Conservation (phyloP, 2,888 invertebrate species). For the Serripes groenlandicus region DNA sequence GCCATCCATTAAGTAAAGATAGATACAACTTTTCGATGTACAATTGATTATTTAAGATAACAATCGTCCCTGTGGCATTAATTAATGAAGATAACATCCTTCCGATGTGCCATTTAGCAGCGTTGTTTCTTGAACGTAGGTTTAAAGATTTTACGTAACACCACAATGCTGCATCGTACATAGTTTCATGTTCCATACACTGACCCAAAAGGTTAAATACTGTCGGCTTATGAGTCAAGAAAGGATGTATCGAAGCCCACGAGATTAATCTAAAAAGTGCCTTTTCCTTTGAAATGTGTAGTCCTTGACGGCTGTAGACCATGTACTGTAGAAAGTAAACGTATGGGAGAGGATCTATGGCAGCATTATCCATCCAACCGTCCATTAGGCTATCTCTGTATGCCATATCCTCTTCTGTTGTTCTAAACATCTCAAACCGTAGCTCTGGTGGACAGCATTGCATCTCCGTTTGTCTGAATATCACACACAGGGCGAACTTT, state of each 20-base stretch:
- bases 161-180: not conserved
- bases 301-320: not conserved
- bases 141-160: slow-evolving; percentile 18
- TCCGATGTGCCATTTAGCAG: slow-evolving; percentile 17
- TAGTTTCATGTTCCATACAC: slow-evolving; percentile 18
- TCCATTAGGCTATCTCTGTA: not conserved
- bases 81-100: too few species aligned
- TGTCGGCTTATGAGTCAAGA: slow-evolving; percentile 15
- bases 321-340: not conserved
- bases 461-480: not conserved
- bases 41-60: too few species aligned
- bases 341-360: not conserved
- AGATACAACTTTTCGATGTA: too few species aligned
- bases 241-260: not conserved
- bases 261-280: not conserved
- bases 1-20: too few species aligned
- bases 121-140: slow-evolving; percentile 11
- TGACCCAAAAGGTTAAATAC: slow-evolving; percentile 23
- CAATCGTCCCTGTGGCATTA: too few species aligned
- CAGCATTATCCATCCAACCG: not conserved
- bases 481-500: not conserved
- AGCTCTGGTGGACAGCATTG: not conserved
- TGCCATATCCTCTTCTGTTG: not conserved
- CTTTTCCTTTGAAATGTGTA: not conserved
- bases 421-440: not conserved